Evolutionary conservation across 2,113 vertebrate genomes (phyloP).

Genomic region (Pristiophorus japonicus): DNA sequence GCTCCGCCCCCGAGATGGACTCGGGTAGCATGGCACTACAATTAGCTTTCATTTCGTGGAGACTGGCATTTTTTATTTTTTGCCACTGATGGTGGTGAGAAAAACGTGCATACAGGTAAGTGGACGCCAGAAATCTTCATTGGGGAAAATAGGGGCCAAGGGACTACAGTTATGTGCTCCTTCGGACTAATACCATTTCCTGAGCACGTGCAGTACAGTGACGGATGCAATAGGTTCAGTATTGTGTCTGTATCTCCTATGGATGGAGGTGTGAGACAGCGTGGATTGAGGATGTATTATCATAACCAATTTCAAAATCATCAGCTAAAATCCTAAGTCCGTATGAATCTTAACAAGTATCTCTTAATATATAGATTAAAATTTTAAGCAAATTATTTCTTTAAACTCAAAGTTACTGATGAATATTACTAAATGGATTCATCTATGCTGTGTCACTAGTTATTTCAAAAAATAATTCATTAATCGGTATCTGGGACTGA

Average conservation of each 20-base stretch:
- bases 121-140: too few species aligned
- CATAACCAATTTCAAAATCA: background rate
- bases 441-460: background rate
- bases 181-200: background rate
- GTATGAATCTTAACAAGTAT: background rate
- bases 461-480: background rate
- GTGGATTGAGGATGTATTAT: background rate
- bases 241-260: background rate
- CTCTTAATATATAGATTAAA: background rate
- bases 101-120: too few species aligned
- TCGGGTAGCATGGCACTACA: too few species aligned
- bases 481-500: background rate
- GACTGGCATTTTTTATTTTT: too few species aligned
- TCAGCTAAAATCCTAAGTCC: background rate
- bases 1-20: too few species aligned
- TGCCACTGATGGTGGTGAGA: too few species aligned
- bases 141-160: too few species aligned
- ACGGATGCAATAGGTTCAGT: background rate
- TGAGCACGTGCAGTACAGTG: background rate
- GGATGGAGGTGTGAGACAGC: background rate
- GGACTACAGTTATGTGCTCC: background rate
- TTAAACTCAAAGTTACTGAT: background rate
- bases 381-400: background rate
- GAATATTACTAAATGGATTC: background rate
- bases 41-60: too few species aligned